phyloP scores from a whole-genome alignment of 2,113 vertebrate species.

The Brevimyrus niger region DNA sequence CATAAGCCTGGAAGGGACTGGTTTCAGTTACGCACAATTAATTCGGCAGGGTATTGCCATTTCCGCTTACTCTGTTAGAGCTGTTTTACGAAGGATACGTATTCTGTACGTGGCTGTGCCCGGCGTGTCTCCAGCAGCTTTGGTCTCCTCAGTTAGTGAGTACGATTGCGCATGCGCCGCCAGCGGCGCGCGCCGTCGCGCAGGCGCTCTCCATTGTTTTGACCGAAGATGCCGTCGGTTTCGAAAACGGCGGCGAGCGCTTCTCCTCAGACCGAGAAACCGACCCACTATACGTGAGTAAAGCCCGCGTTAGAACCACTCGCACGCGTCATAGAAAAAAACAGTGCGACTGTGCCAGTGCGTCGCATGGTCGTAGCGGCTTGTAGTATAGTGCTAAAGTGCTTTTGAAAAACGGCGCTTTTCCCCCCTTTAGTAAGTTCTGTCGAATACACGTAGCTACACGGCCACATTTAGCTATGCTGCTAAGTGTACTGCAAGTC shows the following conservation, averaged over 20 bases:
- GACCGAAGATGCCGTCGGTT: conserved; percentile 92
- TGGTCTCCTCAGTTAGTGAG: background rate
- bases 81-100: background rate
- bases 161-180: conserved; percentile 26
- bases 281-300: conserved; percentile 90
- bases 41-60: background rate
- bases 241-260: conserved; percentile 83
- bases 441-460: conserved; percentile 19
- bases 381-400: conserved; percentile 43
- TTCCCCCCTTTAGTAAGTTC: conserved; percentile 63
- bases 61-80: background rate
- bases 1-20: background rate
- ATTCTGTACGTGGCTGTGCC: background rate
- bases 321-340: background rate
- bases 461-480: background rate
- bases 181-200: conserved; percentile 42
- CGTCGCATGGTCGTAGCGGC: conserved; percentile 22
- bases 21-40: background rate
- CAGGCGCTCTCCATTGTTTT: conserved; percentile 76
- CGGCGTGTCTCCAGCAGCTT: background rate
- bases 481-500: background rate
- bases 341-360: background rate
- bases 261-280: conserved; percentile 90
- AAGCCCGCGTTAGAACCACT: conserved; percentile 23
- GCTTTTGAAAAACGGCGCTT: conserved; percentile 63